Conservation (phyloP, 2,797 vertebrate species). For the Hoplostethus mediterraneus region DNA sequence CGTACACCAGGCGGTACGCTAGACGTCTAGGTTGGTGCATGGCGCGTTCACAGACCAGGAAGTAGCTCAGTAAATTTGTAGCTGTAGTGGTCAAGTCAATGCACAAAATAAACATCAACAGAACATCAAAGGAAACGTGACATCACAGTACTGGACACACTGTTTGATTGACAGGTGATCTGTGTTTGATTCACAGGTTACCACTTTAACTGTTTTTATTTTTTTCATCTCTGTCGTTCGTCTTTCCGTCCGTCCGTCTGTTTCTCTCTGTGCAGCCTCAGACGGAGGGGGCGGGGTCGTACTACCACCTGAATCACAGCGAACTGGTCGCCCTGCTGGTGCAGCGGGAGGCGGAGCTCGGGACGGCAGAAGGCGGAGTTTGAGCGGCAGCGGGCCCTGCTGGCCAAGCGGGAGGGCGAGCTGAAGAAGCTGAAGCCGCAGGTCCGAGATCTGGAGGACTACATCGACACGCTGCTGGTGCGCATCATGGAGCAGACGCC, state of each 20-base stretch:
- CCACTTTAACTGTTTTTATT: neutral
- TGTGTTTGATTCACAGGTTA: no score
- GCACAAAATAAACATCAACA: no score
- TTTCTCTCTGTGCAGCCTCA: conserved; percentile 53
- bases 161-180: no score
- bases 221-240: no score
- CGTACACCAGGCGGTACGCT: no score
- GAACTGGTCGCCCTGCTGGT: conserved; percentile 93
- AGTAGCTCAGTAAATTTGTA: no score
- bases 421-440: conserved; percentile 90
- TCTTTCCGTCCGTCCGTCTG: neutral
- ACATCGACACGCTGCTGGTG: conserved; percentile 97
- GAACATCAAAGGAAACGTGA: no score
- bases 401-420: conserved; percentile 92
- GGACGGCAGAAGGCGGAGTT: conserved; percentile 88
- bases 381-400: conserved; percentile 84
- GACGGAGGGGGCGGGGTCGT: conserved; percentile 89
- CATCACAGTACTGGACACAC: no score
- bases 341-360: conserved; percentile 90
- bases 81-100: no score
- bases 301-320: conserved; percentile 95
- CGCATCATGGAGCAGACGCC: conserved; percentile 98
- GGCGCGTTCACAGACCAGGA: no score
- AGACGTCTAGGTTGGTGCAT: no score
- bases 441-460: conserved; percentile 94